phyloP scores from a whole-genome alignment of 1,140 invertebrate species.

The Drosophila rhopaloa region DNA sequence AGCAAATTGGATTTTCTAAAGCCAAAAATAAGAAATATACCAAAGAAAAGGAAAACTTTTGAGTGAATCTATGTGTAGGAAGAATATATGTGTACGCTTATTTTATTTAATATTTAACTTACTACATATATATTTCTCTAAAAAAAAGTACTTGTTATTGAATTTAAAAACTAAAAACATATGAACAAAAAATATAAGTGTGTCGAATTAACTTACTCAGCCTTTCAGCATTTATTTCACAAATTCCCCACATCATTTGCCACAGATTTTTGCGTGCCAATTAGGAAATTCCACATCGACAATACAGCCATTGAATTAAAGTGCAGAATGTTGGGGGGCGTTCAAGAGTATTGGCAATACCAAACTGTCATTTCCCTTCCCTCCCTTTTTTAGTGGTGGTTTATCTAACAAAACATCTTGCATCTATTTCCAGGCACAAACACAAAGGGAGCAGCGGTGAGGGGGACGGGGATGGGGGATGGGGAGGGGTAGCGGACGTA shows the following conservation, averaged over 20 bases:
- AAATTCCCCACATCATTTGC: background rate
- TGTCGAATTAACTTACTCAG: background rate
- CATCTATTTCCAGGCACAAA: conserved; percentile 40
- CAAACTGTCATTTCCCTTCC: background rate
- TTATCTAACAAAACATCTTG: conserved; percentile 41
- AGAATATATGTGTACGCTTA: background rate
- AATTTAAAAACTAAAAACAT: background rate
- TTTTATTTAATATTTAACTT: conserved; percentile 33
- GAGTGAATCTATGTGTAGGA: background rate
- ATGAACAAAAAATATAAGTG: background rate
- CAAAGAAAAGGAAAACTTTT: conserved; percentile 14
- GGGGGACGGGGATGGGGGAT: background rate
- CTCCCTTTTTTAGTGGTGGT: conserved; percentile 1
- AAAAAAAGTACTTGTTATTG: too few relatives aligned
- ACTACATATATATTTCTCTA: too few relatives aligned
- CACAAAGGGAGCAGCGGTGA: conserved; percentile 1
- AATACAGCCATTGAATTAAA: conserved; percentile 9
- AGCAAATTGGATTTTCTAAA: conserved; percentile 65
- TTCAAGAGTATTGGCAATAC: conserved; percentile 3
- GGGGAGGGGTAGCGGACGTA: conserved; percentile 22
- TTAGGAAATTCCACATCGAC: conserved; percentile 1
- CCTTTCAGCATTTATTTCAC: background rate
- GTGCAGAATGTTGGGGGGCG: background rate
- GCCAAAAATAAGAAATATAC: conserved; percentile 6
- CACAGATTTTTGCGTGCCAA: conserved; percentile 11